These are phyloP conservation scores for Lepus oiostolus DNA, from an alignment of 2,797 vertebrate species.

Conservation along the genomic window DNA sequence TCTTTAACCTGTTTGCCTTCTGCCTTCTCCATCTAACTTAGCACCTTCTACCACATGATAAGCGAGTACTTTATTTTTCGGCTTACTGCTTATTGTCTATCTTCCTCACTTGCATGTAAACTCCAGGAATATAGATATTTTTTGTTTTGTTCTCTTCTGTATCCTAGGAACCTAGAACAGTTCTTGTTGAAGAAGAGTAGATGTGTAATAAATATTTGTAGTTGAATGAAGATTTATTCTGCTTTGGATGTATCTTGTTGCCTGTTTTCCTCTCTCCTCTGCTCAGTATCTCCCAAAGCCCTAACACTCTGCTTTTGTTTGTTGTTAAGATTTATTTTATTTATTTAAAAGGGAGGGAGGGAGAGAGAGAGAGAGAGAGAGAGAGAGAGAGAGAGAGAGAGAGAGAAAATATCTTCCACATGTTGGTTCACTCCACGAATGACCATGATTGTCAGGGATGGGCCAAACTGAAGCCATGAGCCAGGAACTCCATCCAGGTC, in stretches of 20 bases:
- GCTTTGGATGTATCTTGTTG: not conserved
- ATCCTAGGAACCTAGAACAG: not conserved
- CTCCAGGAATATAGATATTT: not conserved
- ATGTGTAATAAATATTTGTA: not conserved
- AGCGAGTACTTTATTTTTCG: not conserved
- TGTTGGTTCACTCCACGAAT: no score
- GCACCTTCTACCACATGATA: not conserved
- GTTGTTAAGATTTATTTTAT: no score
- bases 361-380: no score
- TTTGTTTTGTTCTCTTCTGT: slow-evolving; percentile 23
- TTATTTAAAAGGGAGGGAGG: no score
- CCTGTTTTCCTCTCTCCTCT: not conserved
- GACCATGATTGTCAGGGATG: no score
- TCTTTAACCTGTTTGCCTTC: not conserved
- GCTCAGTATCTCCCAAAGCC: not conserved
- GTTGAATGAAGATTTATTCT: not conserved
- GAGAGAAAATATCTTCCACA: no score
- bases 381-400: no score
- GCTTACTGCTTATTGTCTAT: not conserved
- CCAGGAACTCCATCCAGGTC: no score
- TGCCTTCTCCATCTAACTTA: slow-evolving; percentile 21
- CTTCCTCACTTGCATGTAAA: not conserved
- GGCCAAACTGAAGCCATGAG: no score
- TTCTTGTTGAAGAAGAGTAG: not conserved
- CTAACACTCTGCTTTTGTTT: not conserved